Percentiles rank a stretch among this genome's conserved stretches.
phyloP scores from a whole-genome alignment of 2,797 vertebrate genomes.

The Micromesistius poutassou region DNA sequence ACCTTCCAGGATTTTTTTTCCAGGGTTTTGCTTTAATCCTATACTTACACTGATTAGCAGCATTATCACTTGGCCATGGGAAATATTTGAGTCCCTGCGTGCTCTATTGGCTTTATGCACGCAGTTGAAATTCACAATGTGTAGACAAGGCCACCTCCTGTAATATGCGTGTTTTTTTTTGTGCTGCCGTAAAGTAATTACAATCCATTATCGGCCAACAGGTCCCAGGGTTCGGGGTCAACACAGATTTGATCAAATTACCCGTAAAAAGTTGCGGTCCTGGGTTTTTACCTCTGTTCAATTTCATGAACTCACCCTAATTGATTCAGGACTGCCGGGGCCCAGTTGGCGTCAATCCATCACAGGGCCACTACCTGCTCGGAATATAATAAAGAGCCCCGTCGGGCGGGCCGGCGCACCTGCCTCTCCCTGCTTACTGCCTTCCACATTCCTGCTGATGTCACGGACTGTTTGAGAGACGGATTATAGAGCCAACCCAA shows the following conservation, averaged over 20 bases:
- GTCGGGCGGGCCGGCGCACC: conserved; percentile 49
- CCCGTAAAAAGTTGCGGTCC: conserved; percentile 17
- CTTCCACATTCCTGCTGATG: conserved; percentile 33
- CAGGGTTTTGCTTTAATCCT: background rate
- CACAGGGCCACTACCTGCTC: conserved; percentile 43
- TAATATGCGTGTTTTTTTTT: conserved; percentile 25
- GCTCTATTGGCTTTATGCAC: conserved; percentile 22
- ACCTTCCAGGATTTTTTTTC: background rate
- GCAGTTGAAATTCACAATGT: conserved; percentile 25
- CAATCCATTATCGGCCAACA: conserved; percentile 44
- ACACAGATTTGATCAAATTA: conserved; percentile 61
- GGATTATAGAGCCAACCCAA: conserved; percentile 40
- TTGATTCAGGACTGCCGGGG: conserved; percentile 71
- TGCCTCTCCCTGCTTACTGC: conserved; percentile 15
- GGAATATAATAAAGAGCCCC: conserved; percentile 60
- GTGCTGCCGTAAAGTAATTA: conserved; percentile 35
- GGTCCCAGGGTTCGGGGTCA: conserved; percentile 32
- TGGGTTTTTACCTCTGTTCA: conserved; percentile 54
- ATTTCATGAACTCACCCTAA: conserved; percentile 67
- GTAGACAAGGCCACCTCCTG: conserved; percentile 26
- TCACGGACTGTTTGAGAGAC: conserved; percentile 68
- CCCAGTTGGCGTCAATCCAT: conserved; percentile 71
- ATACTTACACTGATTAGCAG: conserved; percentile 5
- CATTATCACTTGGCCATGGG: conserved; percentile 15
- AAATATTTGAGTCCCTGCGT: conserved; percentile 13